phyloP scores from a whole-genome alignment of 2,888 invertebrate genomes.

The Allygus modestus region DNA sequence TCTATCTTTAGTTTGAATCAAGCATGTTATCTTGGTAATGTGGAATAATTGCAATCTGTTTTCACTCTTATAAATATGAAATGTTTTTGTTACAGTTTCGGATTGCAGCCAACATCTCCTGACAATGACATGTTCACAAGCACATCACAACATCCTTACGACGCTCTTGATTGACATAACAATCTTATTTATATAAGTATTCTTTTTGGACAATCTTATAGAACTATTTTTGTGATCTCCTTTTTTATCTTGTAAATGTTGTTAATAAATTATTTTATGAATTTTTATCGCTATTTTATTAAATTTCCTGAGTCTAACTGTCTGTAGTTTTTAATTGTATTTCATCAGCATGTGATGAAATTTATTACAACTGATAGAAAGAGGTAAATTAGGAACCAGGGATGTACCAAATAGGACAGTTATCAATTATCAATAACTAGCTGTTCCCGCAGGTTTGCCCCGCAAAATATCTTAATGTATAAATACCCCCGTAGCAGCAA shows the following conservation, averaged over 20 bases:
- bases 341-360: too few species aligned
- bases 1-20: too few species aligned
- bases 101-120: neutral
- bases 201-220: neutral
- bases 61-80: too few species aligned
- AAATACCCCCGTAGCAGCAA: too few species aligned
- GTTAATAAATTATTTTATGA: neutral
- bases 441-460: too few species aligned
- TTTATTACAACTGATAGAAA: too few species aligned
- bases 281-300: neutral
- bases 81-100: slow-evolving; percentile 7
- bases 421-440: too few species aligned
- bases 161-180: neutral
- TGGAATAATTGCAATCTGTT: too few species aligned
- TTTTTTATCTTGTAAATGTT: neutral
- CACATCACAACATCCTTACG: slow-evolving; percentile 30
- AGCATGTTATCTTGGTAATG: too few species aligned
- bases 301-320: neutral
- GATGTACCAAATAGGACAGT: too few species aligned
- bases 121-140: slow-evolving; percentile 1
- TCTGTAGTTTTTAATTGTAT: neutral
- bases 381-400: too few species aligned
- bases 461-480: too few species aligned
- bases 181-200: neutral
- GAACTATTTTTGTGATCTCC: slow-evolving; percentile 25